Evolutionary conservation across 2,797 vertebrate genomes (phyloP).

Genomic region (Gadopsis marmoratus): DNA sequence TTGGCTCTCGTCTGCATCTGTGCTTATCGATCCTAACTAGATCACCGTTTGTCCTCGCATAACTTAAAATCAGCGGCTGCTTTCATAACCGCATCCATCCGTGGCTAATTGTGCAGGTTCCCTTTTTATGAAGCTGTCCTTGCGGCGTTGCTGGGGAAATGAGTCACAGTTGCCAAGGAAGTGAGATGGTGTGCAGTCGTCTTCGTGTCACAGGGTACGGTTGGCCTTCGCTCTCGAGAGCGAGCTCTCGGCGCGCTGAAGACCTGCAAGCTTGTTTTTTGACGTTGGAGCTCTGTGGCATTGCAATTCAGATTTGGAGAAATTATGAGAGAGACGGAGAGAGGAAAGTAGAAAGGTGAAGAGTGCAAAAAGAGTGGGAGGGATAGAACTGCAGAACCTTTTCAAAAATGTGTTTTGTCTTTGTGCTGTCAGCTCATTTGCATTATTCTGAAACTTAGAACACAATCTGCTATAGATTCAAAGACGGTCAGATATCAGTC

Average conservation of each 20-base stretch:
- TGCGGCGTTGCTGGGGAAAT: slow-evolving; percentile 84
- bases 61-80: slow-evolving; percentile 39
- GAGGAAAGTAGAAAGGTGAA: slow-evolving; percentile 14
- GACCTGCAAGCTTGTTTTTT: slow-evolving; percentile 13
- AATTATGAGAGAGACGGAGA: slow-evolving; percentile 11
- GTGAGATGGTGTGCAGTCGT: slow-evolving; percentile 81
- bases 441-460: slow-evolving; percentile 17
- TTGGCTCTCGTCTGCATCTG: slow-evolving; percentile 17
- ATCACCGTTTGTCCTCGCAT: slow-evolving; percentile 36
- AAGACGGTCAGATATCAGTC: neutral
- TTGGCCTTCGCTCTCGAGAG: slow-evolving; percentile 68
- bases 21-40: slow-evolving; percentile 17
- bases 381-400: neutral
- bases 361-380: slow-evolving; percentile 22
- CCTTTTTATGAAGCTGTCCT: slow-evolving; percentile 70
- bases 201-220: slow-evolving; percentile 66
- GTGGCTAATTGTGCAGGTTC: slow-evolving; percentile 68
- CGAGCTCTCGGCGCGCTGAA: slow-evolving; percentile 30
- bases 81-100: slow-evolving; percentile 61
- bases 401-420: slow-evolving; percentile 6
- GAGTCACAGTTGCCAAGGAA: slow-evolving; percentile 86
- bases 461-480: neutral
- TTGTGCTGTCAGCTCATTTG: slow-evolving; percentile 4
- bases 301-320: slow-evolving; percentile 24
- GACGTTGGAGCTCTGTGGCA: slow-evolving; percentile 16